A percentile compares a stretch with the other conserved stretches of the same genome.
Evolutionary conservation across 2,113 vertebrate species (phyloP).

Genomic region (Varanus salvator): DNA sequence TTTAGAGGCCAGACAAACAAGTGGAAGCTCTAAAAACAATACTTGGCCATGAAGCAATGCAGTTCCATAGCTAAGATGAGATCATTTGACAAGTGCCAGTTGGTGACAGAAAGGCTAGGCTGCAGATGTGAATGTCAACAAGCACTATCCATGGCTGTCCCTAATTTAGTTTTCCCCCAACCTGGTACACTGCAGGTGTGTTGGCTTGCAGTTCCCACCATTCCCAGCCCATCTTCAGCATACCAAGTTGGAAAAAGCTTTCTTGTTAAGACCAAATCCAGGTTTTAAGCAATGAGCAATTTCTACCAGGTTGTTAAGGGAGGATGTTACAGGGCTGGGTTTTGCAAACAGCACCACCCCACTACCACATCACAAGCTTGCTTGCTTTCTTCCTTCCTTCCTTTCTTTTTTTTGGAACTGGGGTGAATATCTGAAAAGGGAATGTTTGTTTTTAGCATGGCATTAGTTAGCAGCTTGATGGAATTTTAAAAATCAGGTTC

Average conservation of each 20-base stretch:
- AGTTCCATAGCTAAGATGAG: neutral
- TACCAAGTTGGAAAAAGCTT: too few species aligned
- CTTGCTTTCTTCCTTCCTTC: too few species aligned
- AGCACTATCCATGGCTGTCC: neutral
- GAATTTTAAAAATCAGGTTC: neutral
- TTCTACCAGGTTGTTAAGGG: neutral
- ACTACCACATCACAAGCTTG: neutral
- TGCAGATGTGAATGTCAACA: neutral
- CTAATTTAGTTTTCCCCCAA: too few species aligned
- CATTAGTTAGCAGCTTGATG: neutral
- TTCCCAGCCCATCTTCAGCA: too few species aligned
- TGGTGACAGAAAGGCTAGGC: neutral
- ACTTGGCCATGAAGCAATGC: fast-evolving
- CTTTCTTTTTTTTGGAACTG: neutral
- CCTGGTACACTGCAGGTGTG: too few species aligned
- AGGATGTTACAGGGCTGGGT: neutral
- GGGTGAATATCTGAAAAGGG: neutral
- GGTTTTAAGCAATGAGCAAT: neutral
- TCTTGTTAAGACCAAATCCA: neutral
- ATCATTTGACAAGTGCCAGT: neutral
- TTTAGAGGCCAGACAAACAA: neutral
- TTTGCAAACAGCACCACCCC: neutral
- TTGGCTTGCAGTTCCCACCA: too few species aligned
- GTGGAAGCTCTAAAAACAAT: slow-evolving; percentile 7
- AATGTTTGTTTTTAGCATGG: neutral